Base-by-base conservation (phyloP, 2,888 invertebrate species). In the Mellilla xanthometata region DNA sequence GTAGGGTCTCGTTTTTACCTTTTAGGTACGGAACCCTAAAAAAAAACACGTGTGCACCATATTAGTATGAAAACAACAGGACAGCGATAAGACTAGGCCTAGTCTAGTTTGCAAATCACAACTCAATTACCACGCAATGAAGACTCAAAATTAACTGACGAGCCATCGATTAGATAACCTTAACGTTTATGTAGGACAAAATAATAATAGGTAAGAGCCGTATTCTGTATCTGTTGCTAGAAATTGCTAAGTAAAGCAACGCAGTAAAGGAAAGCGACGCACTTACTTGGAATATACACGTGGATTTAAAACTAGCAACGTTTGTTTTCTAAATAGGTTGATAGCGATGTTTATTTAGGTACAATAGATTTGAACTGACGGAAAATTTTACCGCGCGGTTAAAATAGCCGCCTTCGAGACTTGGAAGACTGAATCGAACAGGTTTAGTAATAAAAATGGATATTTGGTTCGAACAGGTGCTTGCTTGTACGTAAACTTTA, bases 111-210 rank as follows among this genome's bases (percentile, higher is more conserved):
- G 7, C 12, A 27, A 42, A 31, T 44, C 33, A 39, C 8, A 22
- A 45, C 39, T 31, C n/a, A 34, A 52, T 36, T 26, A 7, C 12
- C 30, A 42, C 33, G 12, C 1, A 2, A 3, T 13, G 30, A 43
- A 38, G 36, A 30, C 8, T 35, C 28, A 46, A 30, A 42, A 41
- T 44, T 32, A 19, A 29, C 27, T 30, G 32, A 30, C 24, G 40
- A 31, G 39, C 13, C 15, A 24, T 30, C 28, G 50, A 63, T 60
- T 46, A 62, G 59, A 62, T 62, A 60, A 56, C 28, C 45, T 39
- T 36, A 42, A 35, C 47, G 47, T 48, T 41, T 40, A 58, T 56
- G 51, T 54, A 39, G 53, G 49, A 39, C 49, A 56, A 47, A 52
- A 38, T 48, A 39, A 52, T 51, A n/a, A n/a, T 45, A 47, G 22